Base-by-base conservation (phyloP, 1,140 invertebrate species). In the Nixonia krombeini region DNA sequence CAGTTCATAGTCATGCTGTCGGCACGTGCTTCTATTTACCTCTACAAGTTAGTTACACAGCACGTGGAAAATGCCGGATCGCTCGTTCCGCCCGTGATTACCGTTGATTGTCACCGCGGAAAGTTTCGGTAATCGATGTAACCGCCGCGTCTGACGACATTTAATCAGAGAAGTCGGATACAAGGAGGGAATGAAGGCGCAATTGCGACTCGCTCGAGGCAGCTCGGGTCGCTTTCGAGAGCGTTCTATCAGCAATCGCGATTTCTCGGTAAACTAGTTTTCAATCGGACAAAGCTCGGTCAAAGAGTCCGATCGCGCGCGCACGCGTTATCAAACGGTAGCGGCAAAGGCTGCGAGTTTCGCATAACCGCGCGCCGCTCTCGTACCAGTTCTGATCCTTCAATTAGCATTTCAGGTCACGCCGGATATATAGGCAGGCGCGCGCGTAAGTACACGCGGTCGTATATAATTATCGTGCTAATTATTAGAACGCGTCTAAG, bases 21-120 rank as follows among this genome's bases (percentile, higher is more conserved):
- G 72, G 77, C 83, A 85, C 82, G 82, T 84, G 83, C 75, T 83
- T 74, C 73, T 85, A 79, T 85, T 84, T 85, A 84, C 83, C 74
- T 80, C 75, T 45, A 21, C 52, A 26, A 63, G 15, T 57, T 58
- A 47, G 72, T 74, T 70, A 69, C 73, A 74, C 75, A 57, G 65
- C 63, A 31, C 63, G 61, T 47, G 53, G 52, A 40, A 66, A 42
- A 26, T 44, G 42, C 47, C 21, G 33, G 8, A 21, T 45, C 29
- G n/a, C n/a, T 25, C 21, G 18, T 25, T 49, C 52, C 17, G n/a
- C 28, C 9, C 5, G 4, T 17, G 35, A 51, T 47, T 52, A 1
- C 41, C 31, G 37, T 26, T n/a, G n/a, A n/a, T n/a, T n/a, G n/a
- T n/a, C 5, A 6, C 17, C 16, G 17, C 8, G n/a, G n/a, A n/a